phyloP scores from a whole-genome alignment of 2,113 vertebrate species.

The Aphelocoma coerulescens region DNA sequence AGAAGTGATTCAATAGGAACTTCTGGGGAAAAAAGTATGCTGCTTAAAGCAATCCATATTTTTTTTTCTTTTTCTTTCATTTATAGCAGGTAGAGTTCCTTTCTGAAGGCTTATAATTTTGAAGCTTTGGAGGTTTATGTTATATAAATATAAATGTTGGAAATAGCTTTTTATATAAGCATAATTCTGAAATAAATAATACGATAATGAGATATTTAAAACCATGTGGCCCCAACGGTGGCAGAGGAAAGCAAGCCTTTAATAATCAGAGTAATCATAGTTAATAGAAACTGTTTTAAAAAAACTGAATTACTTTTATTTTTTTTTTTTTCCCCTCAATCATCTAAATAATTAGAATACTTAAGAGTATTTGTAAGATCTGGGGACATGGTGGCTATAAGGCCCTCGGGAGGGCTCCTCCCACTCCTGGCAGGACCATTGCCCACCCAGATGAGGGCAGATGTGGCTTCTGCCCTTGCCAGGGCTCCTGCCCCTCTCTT shows the following conservation, averaged over 20 bases:
- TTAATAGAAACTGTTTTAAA: neutral
- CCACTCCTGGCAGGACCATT: neutral
- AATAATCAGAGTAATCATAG: neutral
- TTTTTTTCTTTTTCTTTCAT: neutral
- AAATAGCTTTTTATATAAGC: neutral
- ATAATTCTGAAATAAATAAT: neutral
- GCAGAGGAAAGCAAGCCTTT: neutral
- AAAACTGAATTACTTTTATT: neutral
- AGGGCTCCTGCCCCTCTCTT: neutral
- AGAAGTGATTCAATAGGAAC: neutral
- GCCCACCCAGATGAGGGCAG: accelerated
- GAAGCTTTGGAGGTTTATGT: neutral
- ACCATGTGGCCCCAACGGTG: neutral
- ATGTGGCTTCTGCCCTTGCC: neutral
- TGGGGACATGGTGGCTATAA: neutral
- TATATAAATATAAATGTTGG: neutral
- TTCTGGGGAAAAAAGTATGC: neutral
- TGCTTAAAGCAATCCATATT: neutral
- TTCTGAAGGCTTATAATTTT: neutral
- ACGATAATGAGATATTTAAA: neutral
- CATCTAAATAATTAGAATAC: neutral
- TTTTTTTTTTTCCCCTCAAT: neutral
- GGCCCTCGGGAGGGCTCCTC: neutral
- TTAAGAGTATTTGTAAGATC: neutral
- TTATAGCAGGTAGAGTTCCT: neutral